Base-by-base conservation (phyloP, 2,113 vertebrate species). In the Micronycteris hirsuta region DNA sequence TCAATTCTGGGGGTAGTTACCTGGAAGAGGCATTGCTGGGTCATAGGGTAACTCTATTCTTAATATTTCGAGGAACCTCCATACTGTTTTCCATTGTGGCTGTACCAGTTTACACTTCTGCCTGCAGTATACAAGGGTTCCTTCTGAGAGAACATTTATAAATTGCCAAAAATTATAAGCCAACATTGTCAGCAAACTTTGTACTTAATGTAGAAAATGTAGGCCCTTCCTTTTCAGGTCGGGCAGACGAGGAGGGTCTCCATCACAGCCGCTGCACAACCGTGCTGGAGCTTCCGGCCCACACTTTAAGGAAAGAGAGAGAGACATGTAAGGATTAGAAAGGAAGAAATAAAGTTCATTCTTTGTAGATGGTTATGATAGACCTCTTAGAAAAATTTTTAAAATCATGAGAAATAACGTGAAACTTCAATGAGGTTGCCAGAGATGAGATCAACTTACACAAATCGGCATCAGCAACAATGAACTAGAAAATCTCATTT, bases 381-480 rank as follows among this genome's bases (percentile, higher is more conserved):
- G 45, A 14, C 22, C 47, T 86, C 36, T 83, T 36, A 45, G 71
- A 91, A 82, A 54, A 38, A 63, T 28, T 24, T 80, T 49, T n/a
- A 67, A 84, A 92, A 49, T 70, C 65, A 6, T 85, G 47, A 65
- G 83, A 85, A 85, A 56, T 84, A 83, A 78, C 43, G 83, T 65
- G 10, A 77, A 67, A 88, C 49, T 80, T 91, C 26, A 77, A 22
- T 2, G 33, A 84, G 26, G 20, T 81, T 80, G 20, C 22, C 17
- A 86, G 61, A 54, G 43, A 83, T n/a, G 81, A 56, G 15, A 82
- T 77, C 74, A 82, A 33, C 49, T 91, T 61, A 87, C 1, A 74
- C 22, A 97, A 95, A 73, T 63, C 87, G 91, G 47, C 76, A 54
- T 73, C n/a, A 91, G 65, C 43, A 76, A 31, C 28, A 33, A 92